Conservation (phyloP, 2,888 invertebrate species). For the Calameuta filiformis region DNA sequence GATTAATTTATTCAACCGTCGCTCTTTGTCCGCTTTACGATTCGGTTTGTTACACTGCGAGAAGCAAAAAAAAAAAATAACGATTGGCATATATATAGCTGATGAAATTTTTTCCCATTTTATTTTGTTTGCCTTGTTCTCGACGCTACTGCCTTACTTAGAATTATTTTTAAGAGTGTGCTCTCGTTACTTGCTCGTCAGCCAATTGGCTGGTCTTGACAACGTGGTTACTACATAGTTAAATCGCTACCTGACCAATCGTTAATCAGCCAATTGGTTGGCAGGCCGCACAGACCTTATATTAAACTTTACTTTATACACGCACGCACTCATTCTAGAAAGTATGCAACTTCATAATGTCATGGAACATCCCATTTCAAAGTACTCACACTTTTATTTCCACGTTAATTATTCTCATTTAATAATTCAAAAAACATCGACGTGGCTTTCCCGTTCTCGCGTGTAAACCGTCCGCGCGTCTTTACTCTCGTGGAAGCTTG, state of each 20-base stretch:
- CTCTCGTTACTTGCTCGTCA: constrained; percentile 14
- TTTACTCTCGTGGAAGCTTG: background rate
- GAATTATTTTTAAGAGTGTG: constrained; percentile 25
- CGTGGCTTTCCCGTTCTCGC: constrained; percentile 5
- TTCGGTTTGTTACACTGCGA: constrained; percentile 42
- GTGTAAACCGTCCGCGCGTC: background rate
- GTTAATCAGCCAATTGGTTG: background rate
- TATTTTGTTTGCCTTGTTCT: constrained; percentile 17
- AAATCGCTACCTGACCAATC: background rate
- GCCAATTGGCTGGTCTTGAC: background rate
- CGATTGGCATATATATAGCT: constrained; percentile 33
- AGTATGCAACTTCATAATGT: constrained; percentile 48
- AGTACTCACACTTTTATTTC: background rate
- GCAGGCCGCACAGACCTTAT: constrained; percentile 10
- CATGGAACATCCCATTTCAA: constrained; percentile 51
- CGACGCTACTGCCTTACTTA: constrained; percentile 15
- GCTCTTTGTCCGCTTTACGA: constrained; percentile 10
- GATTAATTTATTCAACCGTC: constrained; percentile 13
- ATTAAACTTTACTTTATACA: constrained; percentile 25
- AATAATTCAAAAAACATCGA: constrained; percentile 5
- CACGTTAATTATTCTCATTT: background rate
- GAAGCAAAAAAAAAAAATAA: constrained; percentile 44
- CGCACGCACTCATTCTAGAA: constrained; percentile 31
- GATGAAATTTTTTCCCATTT: constrained; percentile 16
- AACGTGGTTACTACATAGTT: background rate